Evolutionary conservation across 35 echinoderm and acorn worm genomes (phyloP).

Genomic region (Anneissia japonica): DNA sequence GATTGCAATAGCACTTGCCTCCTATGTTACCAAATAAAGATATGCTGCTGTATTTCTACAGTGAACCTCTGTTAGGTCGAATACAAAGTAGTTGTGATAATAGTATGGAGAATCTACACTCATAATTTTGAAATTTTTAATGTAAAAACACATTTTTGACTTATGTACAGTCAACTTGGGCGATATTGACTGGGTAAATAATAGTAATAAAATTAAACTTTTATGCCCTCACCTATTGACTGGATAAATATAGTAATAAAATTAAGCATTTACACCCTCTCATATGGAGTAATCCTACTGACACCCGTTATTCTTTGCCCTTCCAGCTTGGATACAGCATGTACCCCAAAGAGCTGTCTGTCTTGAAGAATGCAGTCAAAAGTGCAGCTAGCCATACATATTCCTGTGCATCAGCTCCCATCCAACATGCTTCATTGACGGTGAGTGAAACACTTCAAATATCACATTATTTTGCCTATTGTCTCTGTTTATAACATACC

Average conservation of each 20-base stretch:
- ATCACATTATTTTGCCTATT: not conserved
- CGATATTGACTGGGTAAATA: not conserved
- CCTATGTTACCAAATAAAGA: no score
- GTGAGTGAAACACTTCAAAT: conserved; percentile 36
- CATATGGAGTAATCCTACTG: not conserved
- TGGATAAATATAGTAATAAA: not conserved
- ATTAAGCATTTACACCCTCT: not conserved
- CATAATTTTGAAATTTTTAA: no score
- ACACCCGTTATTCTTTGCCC: not conserved
- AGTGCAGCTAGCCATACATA: conserved; percentile 92
- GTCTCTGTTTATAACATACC: not conserved
- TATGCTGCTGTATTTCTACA: no score
- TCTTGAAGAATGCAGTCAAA: conserved; percentile 47
- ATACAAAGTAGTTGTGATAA: no score
- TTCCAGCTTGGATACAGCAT: conserved; percentile 79
- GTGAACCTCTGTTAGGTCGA: no score
- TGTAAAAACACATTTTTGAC: no score
- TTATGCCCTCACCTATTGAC: not conserved
- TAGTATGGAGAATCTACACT: no score
- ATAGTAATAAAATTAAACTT: not conserved
- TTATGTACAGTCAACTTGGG: no score
- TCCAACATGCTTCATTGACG: conserved; percentile 74
- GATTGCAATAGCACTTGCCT: no score
- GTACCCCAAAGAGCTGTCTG: conserved; percentile 54
- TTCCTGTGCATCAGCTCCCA: conserved; percentile 77